phyloP scores from a whole-genome alignment of 2,797 vertebrate species.

The Sebastes trivittatus region DNA sequence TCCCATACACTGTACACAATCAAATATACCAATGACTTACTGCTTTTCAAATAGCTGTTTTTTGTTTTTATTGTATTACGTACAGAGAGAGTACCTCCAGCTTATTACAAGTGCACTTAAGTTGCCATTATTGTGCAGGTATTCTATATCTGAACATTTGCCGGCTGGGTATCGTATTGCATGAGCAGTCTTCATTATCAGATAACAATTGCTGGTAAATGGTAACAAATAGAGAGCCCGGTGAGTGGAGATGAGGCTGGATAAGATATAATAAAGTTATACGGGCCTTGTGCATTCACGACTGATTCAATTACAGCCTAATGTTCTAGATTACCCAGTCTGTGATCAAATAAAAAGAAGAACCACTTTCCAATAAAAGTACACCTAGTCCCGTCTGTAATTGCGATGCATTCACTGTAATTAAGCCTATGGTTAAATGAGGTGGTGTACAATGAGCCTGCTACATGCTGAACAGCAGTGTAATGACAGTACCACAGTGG shows the following conservation, averaged over 20 bases:
- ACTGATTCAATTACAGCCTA: slow-evolving; percentile 59
- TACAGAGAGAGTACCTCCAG: background rate
- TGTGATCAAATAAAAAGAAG: slow-evolving; percentile 61
- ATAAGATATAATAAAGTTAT: slow-evolving; percentile 69
- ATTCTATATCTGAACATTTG: slow-evolving; percentile 16
- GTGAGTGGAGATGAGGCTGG: slow-evolving; percentile 56
- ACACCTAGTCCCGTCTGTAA: slow-evolving; percentile 19
- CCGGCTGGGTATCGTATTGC: slow-evolving; percentile 51
- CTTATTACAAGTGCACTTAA: slow-evolving; percentile 30
- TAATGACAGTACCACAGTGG: background rate
- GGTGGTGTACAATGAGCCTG: slow-evolving; percentile 16
- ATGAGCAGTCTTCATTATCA: slow-evolving; percentile 65
- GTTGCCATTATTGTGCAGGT: slow-evolving; percentile 40
- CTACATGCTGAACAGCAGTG: background rate
- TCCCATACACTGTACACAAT: background rate
- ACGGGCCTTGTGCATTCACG: slow-evolving; percentile 45
- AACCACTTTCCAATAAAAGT: slow-evolving; percentile 39
- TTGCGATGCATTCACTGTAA: slow-evolving; percentile 44
- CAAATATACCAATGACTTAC: background rate
- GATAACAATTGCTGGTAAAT: slow-evolving; percentile 70
- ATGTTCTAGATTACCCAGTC: slow-evolving; percentile 48
- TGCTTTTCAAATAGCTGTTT: background rate
- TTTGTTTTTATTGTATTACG: slow-evolving; percentile 21
- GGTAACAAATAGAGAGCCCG: slow-evolving; percentile 64
- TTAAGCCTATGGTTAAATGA: slow-evolving; percentile 47